Evolutionary conservation across 92 coral and sea anemone genomes (phyloP).

Genomic region (Epizoanthus ramosus): DNA sequence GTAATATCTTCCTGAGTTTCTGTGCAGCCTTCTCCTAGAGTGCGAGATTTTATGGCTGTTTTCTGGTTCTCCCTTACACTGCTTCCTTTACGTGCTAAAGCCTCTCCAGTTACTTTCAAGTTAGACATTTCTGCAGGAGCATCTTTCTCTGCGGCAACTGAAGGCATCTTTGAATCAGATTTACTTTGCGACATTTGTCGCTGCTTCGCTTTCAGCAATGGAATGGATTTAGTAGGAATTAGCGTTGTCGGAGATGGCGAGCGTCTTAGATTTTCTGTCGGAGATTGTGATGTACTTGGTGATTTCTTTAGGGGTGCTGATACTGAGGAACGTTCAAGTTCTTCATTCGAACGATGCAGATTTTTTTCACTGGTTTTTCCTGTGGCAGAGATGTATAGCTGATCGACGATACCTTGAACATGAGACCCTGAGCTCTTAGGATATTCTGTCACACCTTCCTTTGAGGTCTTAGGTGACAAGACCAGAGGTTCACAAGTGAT

Average conservation of each 20-base stretch:
- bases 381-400: neutral
- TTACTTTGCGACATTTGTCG: neutral
- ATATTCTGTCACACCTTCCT: neutral
- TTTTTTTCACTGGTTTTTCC: neutral
- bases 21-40: neutral
- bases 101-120: slow-evolving; percentile 28
- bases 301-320: neutral
- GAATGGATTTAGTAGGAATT: neutral
- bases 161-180: neutral
- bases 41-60: too few relatives aligned
- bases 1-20: neutral
- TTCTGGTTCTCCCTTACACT: neutral
- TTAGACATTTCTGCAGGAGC: neutral
- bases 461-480: slow-evolving; percentile 10
- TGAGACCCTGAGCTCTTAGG: neutral
- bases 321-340: neutral
- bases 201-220: neutral
- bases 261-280: neutral
- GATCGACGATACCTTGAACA: neutral
- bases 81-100: neutral
- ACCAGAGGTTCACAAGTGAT: slow-evolving; percentile 19
- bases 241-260: slow-evolving; percentile 11
- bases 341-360: slow-evolving; percentile 3
- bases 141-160: neutral
- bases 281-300: neutral